These are phyloP conservation scores for Drosophila merina DNA, from an alignment of 2,888 invertebrate species.

Conservation along the genomic window DNA sequence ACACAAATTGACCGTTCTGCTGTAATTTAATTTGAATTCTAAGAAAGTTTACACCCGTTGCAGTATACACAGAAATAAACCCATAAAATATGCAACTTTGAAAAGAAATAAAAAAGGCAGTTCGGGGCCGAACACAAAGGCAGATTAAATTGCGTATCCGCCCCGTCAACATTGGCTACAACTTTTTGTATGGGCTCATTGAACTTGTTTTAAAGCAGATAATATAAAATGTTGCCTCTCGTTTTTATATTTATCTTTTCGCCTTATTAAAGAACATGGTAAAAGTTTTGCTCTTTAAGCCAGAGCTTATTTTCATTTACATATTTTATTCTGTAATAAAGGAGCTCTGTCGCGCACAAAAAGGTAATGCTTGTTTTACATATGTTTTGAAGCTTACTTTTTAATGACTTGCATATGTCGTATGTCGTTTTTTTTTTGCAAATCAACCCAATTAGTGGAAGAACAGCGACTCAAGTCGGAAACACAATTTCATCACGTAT, in stretches of 20 bases:
- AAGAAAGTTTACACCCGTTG: conserved; percentile 40
- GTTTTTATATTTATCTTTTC: conserved; percentile 26
- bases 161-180: conserved; percentile 30
- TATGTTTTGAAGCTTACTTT: not conserved
- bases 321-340: conserved; percentile 11
- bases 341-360: not conserved
- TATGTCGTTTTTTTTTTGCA: not conserved
- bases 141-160: conserved; percentile 34
- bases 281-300: conserved; percentile 10
- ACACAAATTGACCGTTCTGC: conserved; percentile 26
- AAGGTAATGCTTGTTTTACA: not conserved
- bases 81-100: conserved; percentile 50
- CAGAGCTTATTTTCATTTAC: conserved; percentile 1
- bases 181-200: conserved; percentile 37
- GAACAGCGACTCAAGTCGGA: not conserved
- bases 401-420: conserved; percentile 1
- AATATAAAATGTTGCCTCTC: conserved; percentile 31
- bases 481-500: conserved; percentile 36
- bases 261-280: not conserved
- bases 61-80: conserved; percentile 21
- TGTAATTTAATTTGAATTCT: conserved; percentile 49
- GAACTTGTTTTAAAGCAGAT: conserved; percentile 35
- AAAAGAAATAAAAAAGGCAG: conserved; percentile 38
- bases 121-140: conserved; percentile 23
- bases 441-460: conserved; percentile 5